These are phyloP conservation scores for Montipora capitata DNA, from an alignment of 92 coral and sea anemone genomes.

Conservation along the genomic window DNA sequence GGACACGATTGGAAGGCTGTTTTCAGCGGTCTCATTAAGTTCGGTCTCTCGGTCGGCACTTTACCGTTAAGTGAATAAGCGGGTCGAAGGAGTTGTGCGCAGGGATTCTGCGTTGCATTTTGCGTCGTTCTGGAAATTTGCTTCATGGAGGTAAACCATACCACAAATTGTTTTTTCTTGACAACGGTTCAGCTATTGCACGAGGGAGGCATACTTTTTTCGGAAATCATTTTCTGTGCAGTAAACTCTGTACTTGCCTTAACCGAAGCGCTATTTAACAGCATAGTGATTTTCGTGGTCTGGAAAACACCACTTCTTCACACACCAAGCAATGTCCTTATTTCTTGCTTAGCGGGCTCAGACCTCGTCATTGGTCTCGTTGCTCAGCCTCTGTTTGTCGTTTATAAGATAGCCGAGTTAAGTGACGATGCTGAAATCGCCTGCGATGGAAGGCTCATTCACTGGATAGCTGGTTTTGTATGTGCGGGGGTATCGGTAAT, in stretches of 20 bases:
- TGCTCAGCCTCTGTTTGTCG: conserved; percentile 52
- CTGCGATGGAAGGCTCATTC: conserved; percentile 49
- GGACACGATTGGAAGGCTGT: neutral
- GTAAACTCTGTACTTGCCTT: conserved; percentile 47
- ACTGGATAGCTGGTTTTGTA: conserved; percentile 62
- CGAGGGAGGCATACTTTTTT: neutral
- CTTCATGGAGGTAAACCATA: conserved; percentile 6
- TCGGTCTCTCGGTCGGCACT: no score
- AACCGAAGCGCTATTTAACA: conserved; percentile 36
- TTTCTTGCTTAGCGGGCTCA: conserved; percentile 62
- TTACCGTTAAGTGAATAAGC: no score
- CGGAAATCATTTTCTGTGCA: conserved; percentile 29
- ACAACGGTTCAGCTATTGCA: conserved; percentile 4
- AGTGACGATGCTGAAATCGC: conserved; percentile 18
- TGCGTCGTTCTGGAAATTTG: no score
- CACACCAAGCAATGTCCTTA: conserved; percentile 54
- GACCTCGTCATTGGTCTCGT: conserved; percentile 57
- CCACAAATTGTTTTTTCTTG: conserved; percentile 29
- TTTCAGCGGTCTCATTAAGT: neutral
- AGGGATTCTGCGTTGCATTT: no score
- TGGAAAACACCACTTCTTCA: conserved; percentile 60
- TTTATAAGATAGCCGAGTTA: conserved; percentile 62
- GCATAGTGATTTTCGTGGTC: conserved; percentile 22
- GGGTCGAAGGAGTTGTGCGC: no score
- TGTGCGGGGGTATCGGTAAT: conserved; percentile 56